A percentile compares a stretch with the other conserved stretches of the same genome.
Conservation (phyloP, 2,113 vertebrate species). For the Megaleporinus macrocephalus region DNA sequence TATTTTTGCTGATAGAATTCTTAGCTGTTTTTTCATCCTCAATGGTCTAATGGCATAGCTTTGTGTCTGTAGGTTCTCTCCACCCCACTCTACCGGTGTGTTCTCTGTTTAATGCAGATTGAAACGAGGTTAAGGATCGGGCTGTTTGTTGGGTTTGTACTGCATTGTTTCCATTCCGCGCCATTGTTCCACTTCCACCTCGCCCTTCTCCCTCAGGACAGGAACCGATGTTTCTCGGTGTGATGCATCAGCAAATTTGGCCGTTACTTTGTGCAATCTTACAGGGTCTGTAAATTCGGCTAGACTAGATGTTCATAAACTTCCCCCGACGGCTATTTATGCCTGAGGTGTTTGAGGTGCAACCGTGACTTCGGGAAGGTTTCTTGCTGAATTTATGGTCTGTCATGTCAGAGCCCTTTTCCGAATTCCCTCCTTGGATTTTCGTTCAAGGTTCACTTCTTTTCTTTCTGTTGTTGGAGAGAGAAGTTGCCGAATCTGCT, state of each 20-base stretch:
- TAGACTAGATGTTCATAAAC: slow-evolving; percentile 31
- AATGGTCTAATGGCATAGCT: too few species aligned
- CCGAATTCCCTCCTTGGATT: slow-evolving; percentile 43
- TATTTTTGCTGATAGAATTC: slow-evolving; percentile 33
- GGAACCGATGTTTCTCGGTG: neutral
- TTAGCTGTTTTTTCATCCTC: slow-evolving; percentile 10
- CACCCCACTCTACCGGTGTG: neutral
- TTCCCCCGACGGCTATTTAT: slow-evolving; percentile 43
- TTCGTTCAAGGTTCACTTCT: slow-evolving; percentile 37
- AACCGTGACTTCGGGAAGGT: slow-evolving; percentile 27
- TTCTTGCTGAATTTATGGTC: slow-evolving; percentile 45
- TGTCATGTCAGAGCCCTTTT: slow-evolving; percentile 45
- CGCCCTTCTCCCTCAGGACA: slow-evolving; percentile 17
- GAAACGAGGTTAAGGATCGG: neutral
- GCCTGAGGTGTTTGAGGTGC: slow-evolving; percentile 34
- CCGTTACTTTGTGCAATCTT: slow-evolving; percentile 36
- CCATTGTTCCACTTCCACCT: slow-evolving; percentile 3
- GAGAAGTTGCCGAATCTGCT: too few species aligned
- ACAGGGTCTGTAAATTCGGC: slow-evolving; percentile 38
- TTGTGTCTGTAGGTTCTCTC: neutral
- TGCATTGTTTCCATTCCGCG: slow-evolving; percentile 25
- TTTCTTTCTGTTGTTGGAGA: neutral
- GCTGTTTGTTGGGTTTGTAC: neutral
- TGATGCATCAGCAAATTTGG: slow-evolving; percentile 47
- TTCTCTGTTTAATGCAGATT: neutral